phyloP scores from a whole-genome alignment of 2,113 vertebrate species.

The Elanus axillaris region DNA sequence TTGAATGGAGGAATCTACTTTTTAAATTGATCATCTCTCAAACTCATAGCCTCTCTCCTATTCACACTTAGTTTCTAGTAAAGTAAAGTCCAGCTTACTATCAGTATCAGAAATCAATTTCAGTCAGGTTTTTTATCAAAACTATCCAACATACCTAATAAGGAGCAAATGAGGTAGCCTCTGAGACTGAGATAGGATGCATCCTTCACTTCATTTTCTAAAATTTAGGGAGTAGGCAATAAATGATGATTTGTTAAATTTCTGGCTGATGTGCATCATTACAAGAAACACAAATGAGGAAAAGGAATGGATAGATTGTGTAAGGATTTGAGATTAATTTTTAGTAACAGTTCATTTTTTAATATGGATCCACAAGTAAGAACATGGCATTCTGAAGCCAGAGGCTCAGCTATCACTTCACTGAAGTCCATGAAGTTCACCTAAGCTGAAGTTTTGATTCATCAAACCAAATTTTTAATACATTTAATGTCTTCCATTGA shows the following conservation, averaged over 20 bases:
- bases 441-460: neutral
- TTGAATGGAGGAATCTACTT: neutral
- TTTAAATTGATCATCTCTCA: neutral
- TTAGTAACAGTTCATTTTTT: neutral
- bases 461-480: neutral
- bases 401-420: neutral
- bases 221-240: neutral
- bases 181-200: neutral
- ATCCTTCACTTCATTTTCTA: neutral
- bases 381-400: neutral
- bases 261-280: accelerated
- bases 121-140: neutral
- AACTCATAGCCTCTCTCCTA: neutral
- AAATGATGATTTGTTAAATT: neutral
- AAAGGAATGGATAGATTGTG: neutral
- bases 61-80: neutral
- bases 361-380: neutral
- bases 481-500: neutral
- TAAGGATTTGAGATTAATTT: neutral
- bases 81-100: neutral
- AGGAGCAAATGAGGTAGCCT: neutral
- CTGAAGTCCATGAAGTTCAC: neutral
- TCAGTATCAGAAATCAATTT: neutral
- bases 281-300: neutral
- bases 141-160: neutral